Evolutionary conservation across 2,113 vertebrate species (phyloP), one percentile per base, ranked within the genome.

Genomic region (Sturnus vulgaris): DNA sequence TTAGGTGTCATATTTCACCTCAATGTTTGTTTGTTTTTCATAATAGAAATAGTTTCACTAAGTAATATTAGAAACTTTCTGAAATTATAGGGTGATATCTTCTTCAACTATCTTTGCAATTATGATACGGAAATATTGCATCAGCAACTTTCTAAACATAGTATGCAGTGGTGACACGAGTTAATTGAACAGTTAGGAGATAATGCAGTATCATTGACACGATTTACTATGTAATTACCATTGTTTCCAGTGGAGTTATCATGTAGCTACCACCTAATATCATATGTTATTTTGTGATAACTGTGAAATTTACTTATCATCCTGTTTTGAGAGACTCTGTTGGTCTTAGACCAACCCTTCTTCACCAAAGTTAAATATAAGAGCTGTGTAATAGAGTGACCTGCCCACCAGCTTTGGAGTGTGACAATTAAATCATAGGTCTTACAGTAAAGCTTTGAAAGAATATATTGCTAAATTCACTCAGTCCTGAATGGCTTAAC

Each of bases 201-300:
- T 97, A 97, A 97, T 97, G 92, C 95, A 95, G 95, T 96, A 97
- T 92, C 88, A 84, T 93, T 96, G 95, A 96, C 96, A 97, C 93
- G 63, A 97, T 96, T 96, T 97, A 97, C 96, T 96, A 92, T 96
- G 95, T 97, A 97, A 97, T 97, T 97, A 97, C 96, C 84, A 96
- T 97, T 97, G 96, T 97, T 96, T 97, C 92, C 92, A 97, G 91
- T 97, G 92, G 88, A 97, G 92, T 97, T 97, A 97, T 97, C 92
- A 86, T 97, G 92, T 96, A 46, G 4, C 84, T 91, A 91, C 77
- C 90, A 95, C 95, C 95, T 96, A 97, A 93, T 96, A 95, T 97
- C 94, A 88, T 95, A 95, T 72, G 88, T 96, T 97, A 96, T 93
- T 95, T 97, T 86, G 86, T 96, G 96, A 95, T 97, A 97, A 97